Evolutionary conservation across 2,113 vertebrate species (phyloP).

Genomic region (Phainopepla nitens): DNA sequence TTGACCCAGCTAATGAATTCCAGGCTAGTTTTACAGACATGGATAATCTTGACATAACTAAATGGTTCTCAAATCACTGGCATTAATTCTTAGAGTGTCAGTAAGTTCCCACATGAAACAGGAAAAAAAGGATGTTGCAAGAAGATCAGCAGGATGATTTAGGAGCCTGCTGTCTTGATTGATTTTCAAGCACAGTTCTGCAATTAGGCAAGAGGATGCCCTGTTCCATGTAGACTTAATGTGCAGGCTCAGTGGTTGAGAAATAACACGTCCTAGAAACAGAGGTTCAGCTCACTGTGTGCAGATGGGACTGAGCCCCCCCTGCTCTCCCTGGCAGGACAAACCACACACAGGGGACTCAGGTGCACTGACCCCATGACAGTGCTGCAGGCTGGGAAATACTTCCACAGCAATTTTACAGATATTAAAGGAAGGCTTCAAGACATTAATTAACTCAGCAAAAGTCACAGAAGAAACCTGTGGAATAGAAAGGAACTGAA

Average conservation of each 20-base stretch:
- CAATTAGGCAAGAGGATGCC: slow-evolving; percentile 24
- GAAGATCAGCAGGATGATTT: neutral
- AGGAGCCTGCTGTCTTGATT: neutral
- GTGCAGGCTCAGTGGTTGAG: neutral
- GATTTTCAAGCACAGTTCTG: slow-evolving; percentile 16
- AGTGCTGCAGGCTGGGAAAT: neutral
- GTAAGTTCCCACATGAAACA: neutral
- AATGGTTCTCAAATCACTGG: neutral
- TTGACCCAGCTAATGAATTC: neutral
- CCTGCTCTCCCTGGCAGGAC: neutral
- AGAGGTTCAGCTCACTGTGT: neutral
- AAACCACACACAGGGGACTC: too few relatives aligned
- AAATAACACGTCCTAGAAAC: neutral
- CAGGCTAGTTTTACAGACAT: neutral
- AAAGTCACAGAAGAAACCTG: neutral
- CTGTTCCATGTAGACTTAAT: neutral
- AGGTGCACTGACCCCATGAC: neutral
- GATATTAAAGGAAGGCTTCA: neutral
- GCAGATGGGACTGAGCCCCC: neutral
- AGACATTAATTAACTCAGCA: neutral
- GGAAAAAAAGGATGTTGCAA: neutral
- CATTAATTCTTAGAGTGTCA: neutral
- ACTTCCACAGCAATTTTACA: neutral
- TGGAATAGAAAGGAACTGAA: neutral
- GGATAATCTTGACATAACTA: neutral